Percentiles rank a stretch among this genome's conserved stretches.
These are phyloP conservation scores for Polyploca ridens DNA, from an alignment of 2,888 invertebrate species.

Conservation along the genomic window DNA sequence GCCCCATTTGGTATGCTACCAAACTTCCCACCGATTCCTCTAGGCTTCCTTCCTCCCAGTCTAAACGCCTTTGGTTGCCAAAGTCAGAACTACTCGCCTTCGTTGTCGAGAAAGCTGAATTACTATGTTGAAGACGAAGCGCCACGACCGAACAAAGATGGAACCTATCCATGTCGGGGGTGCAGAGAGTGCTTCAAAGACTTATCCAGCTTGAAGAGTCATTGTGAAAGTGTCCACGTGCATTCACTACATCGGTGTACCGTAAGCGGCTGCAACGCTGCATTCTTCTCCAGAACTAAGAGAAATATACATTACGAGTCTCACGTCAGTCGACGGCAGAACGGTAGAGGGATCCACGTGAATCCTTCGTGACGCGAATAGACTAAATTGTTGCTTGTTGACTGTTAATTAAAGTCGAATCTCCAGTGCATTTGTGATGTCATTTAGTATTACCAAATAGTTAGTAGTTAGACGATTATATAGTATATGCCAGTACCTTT, in stretches of 20 bases:
- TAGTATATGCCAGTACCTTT: slow-evolving; percentile 59
- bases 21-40: slow-evolving; percentile 75
- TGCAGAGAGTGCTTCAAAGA: slow-evolving; percentile 87
- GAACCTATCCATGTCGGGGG: slow-evolving; percentile 88
- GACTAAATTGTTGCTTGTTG: slow-evolving; percentile 23
- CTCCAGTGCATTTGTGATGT: slow-evolving; percentile 78
- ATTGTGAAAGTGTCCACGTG: slow-evolving; percentile 88
- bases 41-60: slow-evolving; percentile 74
- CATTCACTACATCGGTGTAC: slow-evolving; percentile 90
- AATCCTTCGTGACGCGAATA: slow-evolving; percentile 67
- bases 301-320: slow-evolving; percentile 91
- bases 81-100: slow-evolving; percentile 67
- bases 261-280: slow-evolving; percentile 90
- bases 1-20: slow-evolving; percentile 80
- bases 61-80: slow-evolving; percentile 72
- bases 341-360: slow-evolving; percentile 58
- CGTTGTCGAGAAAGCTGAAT: slow-evolving; percentile 71
- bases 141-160: slow-evolving; percentile 87
- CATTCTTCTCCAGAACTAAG: slow-evolving; percentile 91
- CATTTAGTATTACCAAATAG: slow-evolving; percentile 71
- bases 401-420: slow-evolving; percentile 34
- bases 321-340: slow-evolving; percentile 78
- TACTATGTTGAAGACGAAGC: slow-evolving; percentile 88
- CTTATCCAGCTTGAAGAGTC: slow-evolving; percentile 86
- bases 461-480: slow-evolving; percentile 39